These are phyloP conservation scores for Ectemnius continuus DNA, from an alignment of 2,888 invertebrate genomes.

Conservation along the genomic window DNA sequence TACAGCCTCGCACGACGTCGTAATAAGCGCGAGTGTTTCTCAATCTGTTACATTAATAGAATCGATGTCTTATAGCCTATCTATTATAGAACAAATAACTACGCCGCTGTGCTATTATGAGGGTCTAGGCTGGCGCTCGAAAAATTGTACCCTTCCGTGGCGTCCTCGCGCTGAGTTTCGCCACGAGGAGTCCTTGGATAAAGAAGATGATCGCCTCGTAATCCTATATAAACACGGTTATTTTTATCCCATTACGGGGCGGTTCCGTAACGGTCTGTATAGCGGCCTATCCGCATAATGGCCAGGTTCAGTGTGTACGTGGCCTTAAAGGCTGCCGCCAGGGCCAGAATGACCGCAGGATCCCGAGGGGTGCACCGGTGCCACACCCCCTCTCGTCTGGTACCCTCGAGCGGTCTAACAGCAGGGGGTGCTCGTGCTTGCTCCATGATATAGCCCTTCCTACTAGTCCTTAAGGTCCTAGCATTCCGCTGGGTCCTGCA, in stretches of 20 bases:
- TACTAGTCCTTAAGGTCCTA: conserved; percentile 30
- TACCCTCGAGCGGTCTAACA: conserved; percentile 51
- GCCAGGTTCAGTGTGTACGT: conserved; percentile 40
- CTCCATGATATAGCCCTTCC: conserved; percentile 65
- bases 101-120: not conserved
- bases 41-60: not conserved
- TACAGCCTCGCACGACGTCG: not conserved
- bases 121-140: not conserved
- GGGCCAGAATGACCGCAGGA: conserved; percentile 56
- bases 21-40: not conserved
- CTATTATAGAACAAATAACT: conserved; percentile 29
- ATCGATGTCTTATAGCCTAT: conserved; percentile 27
- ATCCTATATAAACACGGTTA: conserved; percentile 69
- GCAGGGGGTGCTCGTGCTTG: conserved; percentile 59
- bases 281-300: conserved; percentile 52
- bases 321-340: conserved; percentile 53
- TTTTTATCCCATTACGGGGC: conserved; percentile 66
- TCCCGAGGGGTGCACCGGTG: conserved; percentile 56
- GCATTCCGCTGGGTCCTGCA: conserved; percentile 40
- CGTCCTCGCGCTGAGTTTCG: conserved; percentile 12
- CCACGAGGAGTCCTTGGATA: conserved; percentile 30
- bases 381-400: conserved; percentile 54
- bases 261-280: conserved; percentile 55
- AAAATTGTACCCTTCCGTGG: conserved; percentile 42
- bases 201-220: conserved; percentile 59